Evolutionary conservation across 2,113 vertebrate species (phyloP).

Genomic region (Zapus hudsonius): DNA sequence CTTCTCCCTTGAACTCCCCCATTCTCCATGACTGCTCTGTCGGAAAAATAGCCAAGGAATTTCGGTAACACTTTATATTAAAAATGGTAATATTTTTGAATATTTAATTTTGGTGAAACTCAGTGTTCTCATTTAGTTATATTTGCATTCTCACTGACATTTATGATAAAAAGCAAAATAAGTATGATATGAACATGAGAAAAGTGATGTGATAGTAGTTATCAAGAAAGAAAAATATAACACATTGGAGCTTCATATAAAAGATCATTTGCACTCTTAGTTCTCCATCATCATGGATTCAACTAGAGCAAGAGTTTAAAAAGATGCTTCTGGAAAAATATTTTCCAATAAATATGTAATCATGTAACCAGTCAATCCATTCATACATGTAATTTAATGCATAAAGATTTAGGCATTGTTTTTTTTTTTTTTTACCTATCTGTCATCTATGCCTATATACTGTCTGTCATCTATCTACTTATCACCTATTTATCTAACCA

Average conservation of each 20-base stretch:
- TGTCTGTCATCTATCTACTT: not conserved
- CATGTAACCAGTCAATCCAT: not conserved
- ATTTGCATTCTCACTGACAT: not conserved
- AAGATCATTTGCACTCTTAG: not conserved
- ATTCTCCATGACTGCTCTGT: not conserved
- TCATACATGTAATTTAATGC: not conserved
- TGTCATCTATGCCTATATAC: not conserved
- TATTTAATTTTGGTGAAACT: not conserved
- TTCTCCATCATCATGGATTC: not conserved
- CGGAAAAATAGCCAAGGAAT: constrained; percentile 34
- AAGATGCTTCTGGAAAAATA: not conserved
- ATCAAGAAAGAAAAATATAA: not conserved
- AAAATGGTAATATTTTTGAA: constrained; percentile 52
- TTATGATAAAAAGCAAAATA: not conserved
- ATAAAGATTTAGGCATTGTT: not conserved
- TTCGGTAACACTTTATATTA: constrained; percentile 1
- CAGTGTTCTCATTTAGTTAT: not conserved
- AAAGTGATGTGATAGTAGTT: not conserved
- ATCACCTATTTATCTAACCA: not conserved
- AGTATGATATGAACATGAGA: not conserved
- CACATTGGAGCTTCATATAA: not conserved
- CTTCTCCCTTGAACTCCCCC: not conserved
- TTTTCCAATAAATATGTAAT: not conserved
- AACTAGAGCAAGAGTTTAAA: not conserved
- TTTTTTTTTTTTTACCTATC: not conserved